A percentile compares a stretch with the other conserved stretches of the same genome.
phyloP scores from a whole-genome alignment of 2,797 vertebrate species.

The Onychomys torridus region DNA sequence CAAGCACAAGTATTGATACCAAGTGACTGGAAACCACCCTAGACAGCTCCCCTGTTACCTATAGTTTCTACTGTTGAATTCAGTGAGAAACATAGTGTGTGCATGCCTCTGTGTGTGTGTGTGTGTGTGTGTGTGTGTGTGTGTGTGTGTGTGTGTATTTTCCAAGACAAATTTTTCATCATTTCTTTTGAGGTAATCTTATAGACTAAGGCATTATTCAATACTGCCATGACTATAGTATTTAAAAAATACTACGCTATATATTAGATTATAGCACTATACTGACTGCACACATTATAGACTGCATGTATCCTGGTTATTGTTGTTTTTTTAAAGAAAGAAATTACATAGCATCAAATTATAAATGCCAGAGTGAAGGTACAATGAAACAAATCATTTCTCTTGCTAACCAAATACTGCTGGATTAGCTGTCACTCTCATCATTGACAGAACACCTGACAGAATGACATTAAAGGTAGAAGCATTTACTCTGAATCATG shows the following conservation, averaged over 20 bases:
- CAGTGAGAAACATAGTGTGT: neutral
- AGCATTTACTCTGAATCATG: neutral
- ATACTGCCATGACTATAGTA: no score
- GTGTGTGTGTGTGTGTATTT: neutral
- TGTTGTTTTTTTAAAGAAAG: neutral
- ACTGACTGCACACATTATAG: neutral
- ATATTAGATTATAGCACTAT: neutral
- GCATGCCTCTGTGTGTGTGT: neutral
- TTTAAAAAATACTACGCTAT: neutral
- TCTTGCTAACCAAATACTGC: conserved; percentile 42
- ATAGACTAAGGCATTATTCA: conserved; percentile 68
- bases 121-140: neutral
- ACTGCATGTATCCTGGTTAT: neutral
- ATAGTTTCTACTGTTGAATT: neutral
- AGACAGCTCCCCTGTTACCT: neutral
- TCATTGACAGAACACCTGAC: neutral
- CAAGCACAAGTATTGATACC: neutral
- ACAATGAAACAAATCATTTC: conserved; percentile 59
- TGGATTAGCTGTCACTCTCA: neutral
- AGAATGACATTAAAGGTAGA: neutral
- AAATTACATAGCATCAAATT: neutral
- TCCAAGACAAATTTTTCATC: neutral
- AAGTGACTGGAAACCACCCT: neutral
- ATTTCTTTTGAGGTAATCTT: conserved; percentile 81
- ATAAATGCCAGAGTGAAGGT: conserved; percentile 65